phyloP scores from a whole-genome alignment of 2,797 vertebrate genomes.

The Phoeniculus purpureus region DNA sequence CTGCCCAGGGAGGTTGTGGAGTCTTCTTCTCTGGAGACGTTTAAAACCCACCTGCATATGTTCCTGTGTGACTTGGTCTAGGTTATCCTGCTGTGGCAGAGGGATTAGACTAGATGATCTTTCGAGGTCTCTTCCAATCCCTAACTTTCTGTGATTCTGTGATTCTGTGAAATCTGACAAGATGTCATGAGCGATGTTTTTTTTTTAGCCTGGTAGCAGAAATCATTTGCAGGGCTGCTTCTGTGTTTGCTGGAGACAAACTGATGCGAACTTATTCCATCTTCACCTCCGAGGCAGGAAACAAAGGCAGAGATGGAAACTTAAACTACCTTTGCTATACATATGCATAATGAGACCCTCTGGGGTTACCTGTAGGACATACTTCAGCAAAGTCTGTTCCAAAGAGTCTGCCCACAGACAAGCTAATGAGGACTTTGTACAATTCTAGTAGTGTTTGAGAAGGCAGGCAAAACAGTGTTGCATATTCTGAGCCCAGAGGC shows the following conservation, averaged over 20 bases:
- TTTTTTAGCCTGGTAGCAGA: neutral
- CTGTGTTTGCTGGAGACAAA: neutral
- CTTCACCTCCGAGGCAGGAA: neutral
- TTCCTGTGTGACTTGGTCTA: too few relatives aligned
- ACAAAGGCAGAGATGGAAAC: neutral
- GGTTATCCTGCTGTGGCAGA: too few relatives aligned
- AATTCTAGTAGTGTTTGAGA: neutral
- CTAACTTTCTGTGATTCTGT: neutral
- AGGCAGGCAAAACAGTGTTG: neutral
- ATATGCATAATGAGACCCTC: neutral
- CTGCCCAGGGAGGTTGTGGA: too few relatives aligned
- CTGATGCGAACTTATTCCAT: neutral
- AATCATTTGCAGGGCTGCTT: neutral
- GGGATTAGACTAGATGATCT: too few relatives aligned
- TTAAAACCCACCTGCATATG: too few relatives aligned
- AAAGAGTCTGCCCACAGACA: neutral
- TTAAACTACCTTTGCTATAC: neutral
- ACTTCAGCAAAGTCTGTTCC: neutral
- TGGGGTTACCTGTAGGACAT: neutral
- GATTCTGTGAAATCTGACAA: neutral
- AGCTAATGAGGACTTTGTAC: neutral
- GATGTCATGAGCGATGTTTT: accelerated
- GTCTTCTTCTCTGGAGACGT: too few relatives aligned
- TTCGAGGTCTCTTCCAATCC: too few relatives aligned
- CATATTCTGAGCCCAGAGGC: neutral